These are phyloP conservation scores for Garra rufa DNA, from an alignment of 2,113 vertebrate species.

Conservation along the genomic window DNA sequence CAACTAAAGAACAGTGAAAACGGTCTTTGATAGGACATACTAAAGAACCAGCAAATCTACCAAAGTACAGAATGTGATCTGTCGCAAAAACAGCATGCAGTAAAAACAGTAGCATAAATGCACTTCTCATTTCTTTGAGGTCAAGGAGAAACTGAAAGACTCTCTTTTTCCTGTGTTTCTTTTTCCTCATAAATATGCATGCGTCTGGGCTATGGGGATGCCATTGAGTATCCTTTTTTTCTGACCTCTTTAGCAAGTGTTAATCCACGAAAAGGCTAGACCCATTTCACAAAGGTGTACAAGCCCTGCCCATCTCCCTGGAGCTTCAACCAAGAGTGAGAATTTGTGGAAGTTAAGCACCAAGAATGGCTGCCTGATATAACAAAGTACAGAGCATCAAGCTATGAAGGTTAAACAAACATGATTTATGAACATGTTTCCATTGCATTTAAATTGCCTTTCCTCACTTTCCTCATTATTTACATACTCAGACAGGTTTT, in stretches of 20 bases:
- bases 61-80: not conserved
- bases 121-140: slow-evolving; percentile 7
- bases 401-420: slow-evolving; percentile 10
- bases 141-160: slow-evolving; percentile 41
- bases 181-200: slow-evolving; percentile 52
- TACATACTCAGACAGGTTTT: not conserved
- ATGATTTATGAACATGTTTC: not conserved
- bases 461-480: not conserved
- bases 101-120: not conserved
- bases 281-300: slow-evolving; percentile 42
- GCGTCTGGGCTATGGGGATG: slow-evolving; percentile 37
- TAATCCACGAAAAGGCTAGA: slow-evolving; percentile 46
- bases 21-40: not conserved
- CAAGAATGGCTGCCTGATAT: slow-evolving; percentile 17
- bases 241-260: slow-evolving; percentile 49
- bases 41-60: slow-evolving; percentile 7
- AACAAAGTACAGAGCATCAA: slow-evolving; percentile 4
- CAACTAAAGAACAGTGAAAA: not conserved
- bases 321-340: slow-evolving; percentile 33
- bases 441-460: not conserved
- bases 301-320: slow-evolving; percentile 11
- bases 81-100: not conserved
- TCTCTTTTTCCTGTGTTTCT: slow-evolving; percentile 27
- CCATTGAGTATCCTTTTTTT: slow-evolving; percentile 47
- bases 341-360: slow-evolving; percentile 15